Evolutionary conservation across 2,113 vertebrate genomes (phyloP).

Genomic region (Pangasianodon hypophthalmus): DNA sequence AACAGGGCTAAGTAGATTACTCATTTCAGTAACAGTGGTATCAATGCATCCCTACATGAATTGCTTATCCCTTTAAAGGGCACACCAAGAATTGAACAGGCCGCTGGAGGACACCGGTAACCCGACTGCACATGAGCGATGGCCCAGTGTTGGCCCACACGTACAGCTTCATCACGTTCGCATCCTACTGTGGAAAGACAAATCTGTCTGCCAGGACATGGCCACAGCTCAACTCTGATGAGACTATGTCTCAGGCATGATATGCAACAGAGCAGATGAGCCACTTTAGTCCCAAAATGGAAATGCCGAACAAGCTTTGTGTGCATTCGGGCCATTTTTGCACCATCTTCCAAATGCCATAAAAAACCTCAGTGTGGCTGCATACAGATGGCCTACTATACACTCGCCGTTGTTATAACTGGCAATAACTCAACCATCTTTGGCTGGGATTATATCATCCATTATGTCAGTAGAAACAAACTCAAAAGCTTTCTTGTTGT

Average conservation of each 20-base stretch:
- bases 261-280: slow-evolving; percentile 2
- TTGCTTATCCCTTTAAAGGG: background rate
- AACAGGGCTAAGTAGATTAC: background rate
- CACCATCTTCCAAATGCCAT: background rate
- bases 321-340: background rate
- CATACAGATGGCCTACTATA: background rate
- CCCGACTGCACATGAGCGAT: background rate
- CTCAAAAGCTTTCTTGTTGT: background rate
- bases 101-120: background rate
- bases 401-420: background rate
- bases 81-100: background rate
- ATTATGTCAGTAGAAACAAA: background rate
- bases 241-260: background rate
- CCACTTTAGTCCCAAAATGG: background rate
- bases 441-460: background rate
- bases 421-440: slow-evolving; percentile 10
- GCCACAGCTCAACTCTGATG: background rate
- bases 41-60: background rate
- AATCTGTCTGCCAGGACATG: background rate
- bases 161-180: background rate
- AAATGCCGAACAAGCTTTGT: background rate
- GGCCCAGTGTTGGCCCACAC: background rate
- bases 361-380: background rate
- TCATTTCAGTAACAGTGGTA: background rate
- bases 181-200: background rate